Conservation (phyloP, 1,140 invertebrate genomes). For the Aphelenchoides avenae region DNA sequence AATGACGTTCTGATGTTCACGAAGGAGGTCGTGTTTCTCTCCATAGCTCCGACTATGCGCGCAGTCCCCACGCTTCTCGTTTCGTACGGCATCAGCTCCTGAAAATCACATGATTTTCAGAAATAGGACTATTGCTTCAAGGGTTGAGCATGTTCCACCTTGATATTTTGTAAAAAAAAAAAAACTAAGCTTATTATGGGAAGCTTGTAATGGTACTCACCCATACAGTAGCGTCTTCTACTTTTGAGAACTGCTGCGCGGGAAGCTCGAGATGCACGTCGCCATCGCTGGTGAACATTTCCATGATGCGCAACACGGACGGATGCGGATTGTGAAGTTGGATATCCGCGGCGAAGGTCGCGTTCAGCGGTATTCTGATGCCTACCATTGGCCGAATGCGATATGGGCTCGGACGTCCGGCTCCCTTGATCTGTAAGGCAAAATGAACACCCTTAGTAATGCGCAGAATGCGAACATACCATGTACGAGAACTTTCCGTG, state of each 20-base stretch:
- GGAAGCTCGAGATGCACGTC: slow-evolving; percentile 75
- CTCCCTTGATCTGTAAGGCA: slow-evolving; percentile 31
- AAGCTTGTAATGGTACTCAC: slow-evolving; percentile 65
- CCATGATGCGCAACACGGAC: slow-evolving; percentile 75
- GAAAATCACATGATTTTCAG: no score
- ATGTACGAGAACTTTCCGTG: slow-evolving; percentile 77
- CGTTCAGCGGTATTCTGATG: slow-evolving; percentile 82
- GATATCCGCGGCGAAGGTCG: slow-evolving; percentile 80
- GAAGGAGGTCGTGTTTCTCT: slow-evolving; percentile 77
- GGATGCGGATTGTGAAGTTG: slow-evolving; percentile 88
- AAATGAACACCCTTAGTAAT: not conserved
- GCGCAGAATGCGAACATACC: slow-evolving; percentile 64
- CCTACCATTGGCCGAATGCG: slow-evolving; percentile 71
- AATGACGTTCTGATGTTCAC: slow-evolving; percentile 74
- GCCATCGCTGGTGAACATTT: slow-evolving; percentile 83
- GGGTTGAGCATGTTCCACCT: no score
- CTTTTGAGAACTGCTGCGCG: not conserved
- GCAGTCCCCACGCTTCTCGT: slow-evolving; percentile 82
- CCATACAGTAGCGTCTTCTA: no score
- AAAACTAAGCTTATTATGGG: slow-evolving; percentile 22
- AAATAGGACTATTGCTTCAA: no score
- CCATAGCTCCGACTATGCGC: slow-evolving; percentile 71
- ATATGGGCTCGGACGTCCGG: slow-evolving; percentile 39
- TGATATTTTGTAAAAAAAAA: slow-evolving; percentile 70
- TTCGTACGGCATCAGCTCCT: slow-evolving; percentile 78